These are phyloP conservation scores for Papilio helenus DNA, from an alignment of 1,140 invertebrate genomes.

Conservation along the genomic window DNA sequence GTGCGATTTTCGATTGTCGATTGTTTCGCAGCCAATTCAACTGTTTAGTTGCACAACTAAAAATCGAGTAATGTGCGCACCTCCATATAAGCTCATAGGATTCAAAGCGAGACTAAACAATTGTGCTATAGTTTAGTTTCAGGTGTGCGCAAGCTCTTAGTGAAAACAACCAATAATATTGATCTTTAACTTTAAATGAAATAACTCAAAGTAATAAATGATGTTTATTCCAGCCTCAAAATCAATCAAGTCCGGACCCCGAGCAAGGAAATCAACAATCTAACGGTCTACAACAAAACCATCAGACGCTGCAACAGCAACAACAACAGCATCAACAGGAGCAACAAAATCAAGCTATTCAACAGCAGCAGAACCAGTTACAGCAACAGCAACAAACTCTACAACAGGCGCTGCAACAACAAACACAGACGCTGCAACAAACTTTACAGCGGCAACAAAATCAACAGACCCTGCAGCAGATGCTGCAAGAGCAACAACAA, in stretches of 20 bases:
- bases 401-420: conserved; percentile 77
- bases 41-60: too few relatives aligned
- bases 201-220: neutral
- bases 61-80: too few relatives aligned
- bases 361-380: conserved; percentile 58
- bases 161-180: neutral
- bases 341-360: conserved; percentile 65
- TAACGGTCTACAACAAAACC: conserved; percentile 74
- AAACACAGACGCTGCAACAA: conserved; percentile 69
- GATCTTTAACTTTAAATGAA: neutral
- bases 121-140: too few relatives aligned
- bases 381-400: conserved; percentile 66
- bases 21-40: too few relatives aligned
- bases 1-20: too few relatives aligned
- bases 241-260: conserved; percentile 76
- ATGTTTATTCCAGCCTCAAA: conserved; percentile 78
- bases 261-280: conserved; percentile 71
- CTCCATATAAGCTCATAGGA: too few relatives aligned
- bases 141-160: too few relatives aligned
- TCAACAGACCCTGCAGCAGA: conserved; percentile 73
- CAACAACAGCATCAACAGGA: conserved; percentile 58
- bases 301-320: conserved; percentile 75
- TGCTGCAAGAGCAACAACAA: conserved; percentile 72
- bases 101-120: too few relatives aligned
- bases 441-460: conserved; percentile 68